phyloP scores from a whole-genome alignment of 2,888 invertebrate genomes.

The Escarpia spicata region DNA sequence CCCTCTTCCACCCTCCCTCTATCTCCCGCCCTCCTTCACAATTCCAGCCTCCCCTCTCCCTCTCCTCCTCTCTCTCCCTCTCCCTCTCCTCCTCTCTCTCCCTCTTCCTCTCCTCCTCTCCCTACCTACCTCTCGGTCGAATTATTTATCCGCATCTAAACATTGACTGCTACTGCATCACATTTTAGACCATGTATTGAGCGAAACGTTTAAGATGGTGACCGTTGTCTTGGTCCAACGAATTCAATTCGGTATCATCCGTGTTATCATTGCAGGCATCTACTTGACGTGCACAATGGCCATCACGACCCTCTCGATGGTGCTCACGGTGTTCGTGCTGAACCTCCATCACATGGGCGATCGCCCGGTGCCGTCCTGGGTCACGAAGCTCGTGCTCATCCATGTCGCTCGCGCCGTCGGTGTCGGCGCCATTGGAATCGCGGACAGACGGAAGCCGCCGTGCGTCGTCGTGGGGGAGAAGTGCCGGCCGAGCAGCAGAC shows the following conservation, averaged over 20 bases:
- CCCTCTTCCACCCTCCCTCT: too few species aligned
- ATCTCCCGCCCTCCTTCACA: too few species aligned
- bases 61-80: too few species aligned
- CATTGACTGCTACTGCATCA: too few species aligned
- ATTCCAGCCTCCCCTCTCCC: constrained; percentile 14
- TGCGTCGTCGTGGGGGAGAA: not conserved
- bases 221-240: not conserved
- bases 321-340: constrained; percentile 47
- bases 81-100: too few species aligned
- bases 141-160: too few species aligned
- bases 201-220: too few species aligned
- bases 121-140: too few species aligned
- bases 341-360: constrained; percentile 47
- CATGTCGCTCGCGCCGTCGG: constrained; percentile 44
- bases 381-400: constrained; percentile 40
- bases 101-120: too few species aligned
- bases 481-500: not conserved
- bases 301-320: constrained; percentile 48
- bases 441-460: not conserved
- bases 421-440: not conserved
- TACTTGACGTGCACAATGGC: constrained; percentile 49
- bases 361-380: constrained; percentile 46
- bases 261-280: constrained; percentile 38
- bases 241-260: not conserved
- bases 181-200: too few species aligned